Evolutionary conservation across 2,888 invertebrate genomes (phyloP), one percentile per base, ranked within the genome.

Genomic region (Platypus cylindrus): DNA sequence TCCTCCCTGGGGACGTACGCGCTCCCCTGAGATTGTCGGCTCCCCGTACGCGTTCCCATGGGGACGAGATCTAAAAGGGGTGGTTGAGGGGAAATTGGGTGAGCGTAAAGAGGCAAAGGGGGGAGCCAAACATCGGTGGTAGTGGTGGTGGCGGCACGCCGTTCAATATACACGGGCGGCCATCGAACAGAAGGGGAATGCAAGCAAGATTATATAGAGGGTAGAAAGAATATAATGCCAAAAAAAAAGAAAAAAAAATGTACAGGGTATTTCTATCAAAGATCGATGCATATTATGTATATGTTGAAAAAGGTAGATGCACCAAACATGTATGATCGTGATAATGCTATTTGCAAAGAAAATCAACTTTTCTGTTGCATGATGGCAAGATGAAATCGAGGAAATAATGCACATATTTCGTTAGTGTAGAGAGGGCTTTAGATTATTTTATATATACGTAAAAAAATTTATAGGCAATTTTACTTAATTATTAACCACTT

Each of bases 1-100:
- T 56, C 47, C 62, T 64, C 63, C 63, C 63, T 55, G 51, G 62
- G 64, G 64, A 62, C 54, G 54, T 52, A 53, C 53, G 56, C 54
- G 51, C 47, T 58, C 61, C 62, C 60, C 42, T 37, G 59, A 56
- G 59, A 55, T 49, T 53, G 50, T 51, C 56, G 50, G 54, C 38
- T 34, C 39, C 54, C 56, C 59, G 56, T 55, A 59, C 59, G 60
- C 62, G 66, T 66, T 66, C 68, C 67, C 66, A 67, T 67, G 65
- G 68, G 68, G 67, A 67, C 68, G 60, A 58, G 56, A 28, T 28
- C 32, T 13, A 57, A 55, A 51, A 52, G 53, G 57, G 36, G 31
- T 5, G 12, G 13, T 13, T 22, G 26, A 56, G 56, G 52, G 54
- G 52, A 55, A 56, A 55, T 54, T 54, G 53, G 54, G 57, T 55